Base-by-base conservation (phyloP, 2,113 vertebrate genomes). In the Lamprotornis superbus region DNA sequence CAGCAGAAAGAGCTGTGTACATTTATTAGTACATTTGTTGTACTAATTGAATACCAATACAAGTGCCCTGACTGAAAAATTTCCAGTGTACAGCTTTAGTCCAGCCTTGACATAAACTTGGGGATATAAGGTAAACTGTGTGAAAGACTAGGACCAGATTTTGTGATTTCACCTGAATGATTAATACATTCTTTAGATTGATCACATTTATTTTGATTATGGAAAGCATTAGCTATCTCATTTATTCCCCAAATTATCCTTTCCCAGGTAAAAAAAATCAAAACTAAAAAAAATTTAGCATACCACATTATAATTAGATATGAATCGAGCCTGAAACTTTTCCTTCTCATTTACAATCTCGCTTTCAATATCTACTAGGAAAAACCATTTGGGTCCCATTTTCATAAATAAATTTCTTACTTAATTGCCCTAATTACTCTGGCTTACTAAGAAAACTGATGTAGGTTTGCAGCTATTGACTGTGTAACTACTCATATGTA, bases 341-440 rank as follows among this genome's bases (percentile, higher is more conserved):
- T 79, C 19, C 60, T 86, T 78, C 22, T 79, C 30, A 33, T 80
- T 75, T 93, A 46, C n/a, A 65, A 19, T 15, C 10, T 59, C 40
- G 49, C 30, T 64, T 76, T 55, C 53, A 81, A 47, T 64, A 60
- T 74, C 30, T 65, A 19, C 22, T 33, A 57, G 21, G 37, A 71
- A 59, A 27, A 84, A n/a, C 2, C 50, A 61, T 75, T 89, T 74
- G 35, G 33, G 65, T 91, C 56, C 10, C 40, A 47, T 87, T 90
- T 89, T 89, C 39, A 39, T 80, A 68, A 90, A 81, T 83, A 77
- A 87, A 88, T 71, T 75, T 15, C 75, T 46, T 69, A 53, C 23
- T 93, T 83, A 89, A 78, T 93, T 88, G 80, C 31, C 27, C 15
- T 78, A 64, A 65, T 87, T 89, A 80, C 64, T 94, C 71, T 30